Conservation (phyloP, 2,113 vertebrate genomes). For the Crypturellus undulatus region DNA sequence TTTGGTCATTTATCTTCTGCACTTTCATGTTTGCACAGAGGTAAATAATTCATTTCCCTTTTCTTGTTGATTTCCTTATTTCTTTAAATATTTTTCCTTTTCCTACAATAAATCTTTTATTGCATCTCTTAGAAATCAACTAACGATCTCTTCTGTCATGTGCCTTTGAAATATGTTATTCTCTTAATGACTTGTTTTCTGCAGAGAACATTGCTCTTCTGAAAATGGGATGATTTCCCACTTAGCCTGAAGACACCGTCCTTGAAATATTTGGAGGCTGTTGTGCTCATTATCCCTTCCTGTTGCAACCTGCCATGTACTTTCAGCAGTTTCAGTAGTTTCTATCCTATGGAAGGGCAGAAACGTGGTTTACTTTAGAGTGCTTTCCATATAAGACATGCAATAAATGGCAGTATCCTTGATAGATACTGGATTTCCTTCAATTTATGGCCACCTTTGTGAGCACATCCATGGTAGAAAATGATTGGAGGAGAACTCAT, state of each 20-base stretch:
- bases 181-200: not conserved
- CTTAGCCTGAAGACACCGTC: not conserved
- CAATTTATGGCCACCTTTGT: not conserved
- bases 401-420: not conserved
- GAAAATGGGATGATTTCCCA: not conserved
- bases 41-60: not conserved
- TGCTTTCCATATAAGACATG: not conserved
- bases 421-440: not conserved
- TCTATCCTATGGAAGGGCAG: not conserved
- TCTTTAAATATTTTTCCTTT: not conserved
- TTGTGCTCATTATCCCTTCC: not conserved
- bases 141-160: not conserved
- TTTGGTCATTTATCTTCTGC: not conserved
- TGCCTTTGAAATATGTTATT: not conserved
- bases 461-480: not conserved
- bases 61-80: not conserved
- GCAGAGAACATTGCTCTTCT: not conserved
- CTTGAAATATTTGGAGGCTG: not conserved
- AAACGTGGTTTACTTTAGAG: not conserved
- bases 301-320: not conserved
- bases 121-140: not conserved
- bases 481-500: not conserved
- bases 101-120: not conserved
- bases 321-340: not conserved
- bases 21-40: not conserved